Evolutionary conservation across 2,113 vertebrate species (phyloP), one percentile per base, ranked within the genome.

Genomic region (Polypterus senegalus): DNA sequence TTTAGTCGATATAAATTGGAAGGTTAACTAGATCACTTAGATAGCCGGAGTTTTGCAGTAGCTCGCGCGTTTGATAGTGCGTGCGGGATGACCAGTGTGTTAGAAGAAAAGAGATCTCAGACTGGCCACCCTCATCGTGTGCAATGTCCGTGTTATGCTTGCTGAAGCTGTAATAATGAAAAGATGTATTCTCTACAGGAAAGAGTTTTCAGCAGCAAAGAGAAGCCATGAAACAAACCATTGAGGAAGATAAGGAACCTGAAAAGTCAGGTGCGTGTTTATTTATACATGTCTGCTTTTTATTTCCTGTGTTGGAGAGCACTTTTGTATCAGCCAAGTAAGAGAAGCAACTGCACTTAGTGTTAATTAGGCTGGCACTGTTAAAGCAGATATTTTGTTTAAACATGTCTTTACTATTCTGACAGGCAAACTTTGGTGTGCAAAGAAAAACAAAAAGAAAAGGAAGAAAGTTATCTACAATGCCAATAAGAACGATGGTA

Each of bases 141-240:
- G 27, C 27, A 27, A 27, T 27, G 27, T 27, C 27, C 27, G 2
- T 27, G 27, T 27, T 27, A 27, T 27, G 2, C 27, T 27, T 27
- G 27, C 27, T 27, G 27, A 27, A 27, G 27, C 27, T 27, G 27
- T 27, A 27, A 27, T 27, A 27, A 27, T 27, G 27, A 27, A 27
- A 27, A 27, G 27, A 27, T 27, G 27, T 27, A 27, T 10, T 56
- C 45, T 54, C 44, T 66, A 67, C 74, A 97, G 94, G 95, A 55
- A 98, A 94, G 82, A 90, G 86, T 69, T 98, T 97, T 79, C 95
- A 97, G 73, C 93, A 97, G 57, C 93, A 98, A 76, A 89, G 95
- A 73, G 95, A 97, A 82, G 89, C 91, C 67, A 88, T 98, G 84
- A 98, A 93, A 71, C 94, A 90, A 85, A 91, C 89, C 2, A 83